Base-by-base conservation (phyloP, 1,140 invertebrate species). In the Tetragonula clypearis region DNA sequence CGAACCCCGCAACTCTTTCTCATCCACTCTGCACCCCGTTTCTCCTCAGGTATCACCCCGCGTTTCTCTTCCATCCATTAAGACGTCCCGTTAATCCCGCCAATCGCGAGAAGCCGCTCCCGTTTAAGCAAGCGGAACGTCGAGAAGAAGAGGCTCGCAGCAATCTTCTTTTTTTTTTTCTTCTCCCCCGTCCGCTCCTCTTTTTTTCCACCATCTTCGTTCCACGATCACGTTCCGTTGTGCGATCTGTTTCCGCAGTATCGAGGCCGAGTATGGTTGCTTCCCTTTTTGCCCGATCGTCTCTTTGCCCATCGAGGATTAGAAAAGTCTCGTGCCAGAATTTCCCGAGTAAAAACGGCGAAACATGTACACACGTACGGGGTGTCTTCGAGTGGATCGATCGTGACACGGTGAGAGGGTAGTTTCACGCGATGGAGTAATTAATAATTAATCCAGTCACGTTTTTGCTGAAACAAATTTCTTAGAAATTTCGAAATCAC, bases 261-360 rank as follows among this genome's bases (percentile, higher is more conserved):
- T 76, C 58, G 56, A 66, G 49, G 30, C n/a, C n/a, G 41, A 30
- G 30, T 30, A 30, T 23, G 55, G 41, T 41, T 55, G 80, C 71
- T 55, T 65, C 26, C 72, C 58, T 66, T 41, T 60, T 55, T 26
- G 55, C 73, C 53, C 78, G 56, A 82, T 74, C 72, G 68, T 82
- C 76, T 60, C 80, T 30, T 30, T 30, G 79, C 62, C 84, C 84
- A 76, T 82, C 72, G 79, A 71, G 84, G 79, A 86, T 86, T 86
- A 86, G 79, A 82, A 82, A 69, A 75, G 65, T 75, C 79, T 82
- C 72, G 84, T 82, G 84, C 79, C 84, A 86, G 79, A 82, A 66
- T 69, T 30, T 85, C 71, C 62, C 35, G 55, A 60, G 58, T 66
- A 79, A 60, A 62, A 75, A 55, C 49, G 75, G 21, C 55, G 49